Conservation (phyloP, 2,113 vertebrate genomes). For the Triplophysa tibetana region DNA sequence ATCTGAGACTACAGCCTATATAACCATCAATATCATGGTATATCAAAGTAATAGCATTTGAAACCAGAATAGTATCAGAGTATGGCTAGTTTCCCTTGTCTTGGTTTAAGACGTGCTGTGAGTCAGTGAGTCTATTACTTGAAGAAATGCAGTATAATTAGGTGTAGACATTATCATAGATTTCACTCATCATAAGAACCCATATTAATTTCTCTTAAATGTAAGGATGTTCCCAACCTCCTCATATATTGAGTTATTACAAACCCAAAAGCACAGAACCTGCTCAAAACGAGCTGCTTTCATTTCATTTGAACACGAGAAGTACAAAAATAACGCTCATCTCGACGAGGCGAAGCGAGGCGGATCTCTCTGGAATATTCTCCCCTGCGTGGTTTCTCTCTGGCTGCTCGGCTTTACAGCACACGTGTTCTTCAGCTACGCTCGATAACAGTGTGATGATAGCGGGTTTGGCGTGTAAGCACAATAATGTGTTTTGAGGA, state of each 20-base stretch:
- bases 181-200: background rate
- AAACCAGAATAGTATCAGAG: no score
- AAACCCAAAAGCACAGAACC: background rate
- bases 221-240: background rate
- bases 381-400: slow-evolving; percentile 49
- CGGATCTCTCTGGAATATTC: slow-evolving; percentile 14
- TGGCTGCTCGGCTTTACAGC: slow-evolving; percentile 2
- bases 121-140: no score
- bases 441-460: slow-evolving; percentile 35
- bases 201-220: background rate
- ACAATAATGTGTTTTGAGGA: slow-evolving; percentile 41
- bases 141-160: no score
- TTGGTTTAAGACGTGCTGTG: no score
- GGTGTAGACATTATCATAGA: no score
- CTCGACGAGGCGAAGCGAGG: background rate
- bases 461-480: slow-evolving; percentile 37
- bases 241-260: background rate
- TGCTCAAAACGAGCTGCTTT: slow-evolving; percentile 15
- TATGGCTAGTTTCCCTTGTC: no score
- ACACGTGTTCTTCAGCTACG: slow-evolving; percentile 6
- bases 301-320: slow-evolving; percentile 35
- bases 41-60: no score
- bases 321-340: slow-evolving; percentile 34
- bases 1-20: no score
- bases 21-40: no score